Base-by-base conservation (phyloP, 53 echinoderm and acorn worm genomes). In the Mesocentrotus franciscanus region DNA sequence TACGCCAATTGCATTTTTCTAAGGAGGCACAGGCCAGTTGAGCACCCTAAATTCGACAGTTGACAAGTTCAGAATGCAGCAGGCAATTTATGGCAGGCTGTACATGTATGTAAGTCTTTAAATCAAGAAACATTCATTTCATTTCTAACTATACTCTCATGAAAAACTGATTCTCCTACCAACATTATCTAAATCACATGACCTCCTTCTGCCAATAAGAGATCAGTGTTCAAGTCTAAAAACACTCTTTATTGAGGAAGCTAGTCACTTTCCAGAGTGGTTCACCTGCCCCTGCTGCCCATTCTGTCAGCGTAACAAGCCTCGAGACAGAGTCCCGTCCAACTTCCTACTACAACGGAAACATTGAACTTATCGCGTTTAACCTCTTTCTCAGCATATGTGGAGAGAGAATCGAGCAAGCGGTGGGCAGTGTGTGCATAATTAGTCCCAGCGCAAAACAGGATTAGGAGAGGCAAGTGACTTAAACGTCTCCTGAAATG, bases 271-370 rank as follows among this genome's bases (percentile, higher is more conserved):
- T 49, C 49, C 49, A 49, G 49, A 49, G 6, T 49, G 55, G 78
- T n/a, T 78, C 12, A 74, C 29, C 74, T 74, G 10, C 74, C 74
- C 74, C 12, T 10, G 10, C 74, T n/a, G n/a, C 74, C 74, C 26
- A 61, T 61, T 74, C 91, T 64, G 61, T 91, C 62, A 66, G 32
- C 61, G 91, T 62, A 91, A 91, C 66, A 6, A 64, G 61, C 91
- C 91, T 36, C 58, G 60, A 90, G 90, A 90, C 90, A 56, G 5
- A 22, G 91, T 64, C 66, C 91, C 29, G 34, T 91, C 66, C 91
- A 91, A 66, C 91, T 91, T 91, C 91, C 91, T 91, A 91, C 62
- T 17, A 61, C 18, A 61, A 29, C 61, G 91, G 91, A 91, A 91
- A 68, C 87, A 29, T 36, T 91, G 91, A 91, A 91, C 91, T 91